Evolutionary conservation across 2,888 invertebrate species (phyloP).

Genomic region (Campopleginae sp.): DNA sequence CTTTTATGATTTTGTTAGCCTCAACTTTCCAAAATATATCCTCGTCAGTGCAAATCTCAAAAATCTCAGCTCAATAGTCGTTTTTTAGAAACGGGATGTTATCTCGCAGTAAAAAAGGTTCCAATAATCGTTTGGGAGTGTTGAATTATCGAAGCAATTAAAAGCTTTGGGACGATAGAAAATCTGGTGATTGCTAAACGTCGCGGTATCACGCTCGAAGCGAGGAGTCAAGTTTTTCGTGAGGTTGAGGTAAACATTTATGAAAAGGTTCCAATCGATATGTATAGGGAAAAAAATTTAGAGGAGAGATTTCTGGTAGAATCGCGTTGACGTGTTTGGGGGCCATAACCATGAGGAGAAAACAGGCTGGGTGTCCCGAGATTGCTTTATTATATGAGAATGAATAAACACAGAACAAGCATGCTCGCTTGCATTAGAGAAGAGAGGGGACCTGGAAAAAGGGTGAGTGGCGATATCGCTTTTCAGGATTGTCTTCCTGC

Average conservation of each 20-base stretch:
- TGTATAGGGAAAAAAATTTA: background rate
- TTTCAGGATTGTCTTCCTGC: conserved; percentile 54
- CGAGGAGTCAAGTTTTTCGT: conserved; percentile 44
- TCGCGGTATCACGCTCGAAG: conserved; percentile 38
- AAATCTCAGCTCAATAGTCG: background rate
- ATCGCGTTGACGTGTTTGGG: conserved; percentile 58
- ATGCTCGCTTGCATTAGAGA: conserved; percentile 1
- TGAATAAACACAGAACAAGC: conserved; percentile 42
- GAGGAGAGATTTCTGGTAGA: conserved; percentile 14
- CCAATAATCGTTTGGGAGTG: conserved; percentile 14
- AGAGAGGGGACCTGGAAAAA: background rate
- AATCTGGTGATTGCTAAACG: conserved; percentile 31
- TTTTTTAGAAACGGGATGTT: background rate
- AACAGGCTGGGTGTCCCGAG: conserved; percentile 53
- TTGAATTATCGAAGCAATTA: conserved; percentile 19
- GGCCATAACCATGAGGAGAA: conserved; percentile 55
- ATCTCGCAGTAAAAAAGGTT: background rate
- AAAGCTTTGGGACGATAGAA: conserved; percentile 14
- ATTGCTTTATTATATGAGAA: conserved; percentile 66
- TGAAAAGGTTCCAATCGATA: background rate
- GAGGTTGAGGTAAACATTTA: conserved; percentile 19
- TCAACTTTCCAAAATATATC: background rate
- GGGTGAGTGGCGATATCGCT: background rate
- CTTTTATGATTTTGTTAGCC: background rate
- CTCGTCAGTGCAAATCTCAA: background rate